Conservation (phyloP, 2,113 vertebrate genomes). For the Ciconia maguari region DNA sequence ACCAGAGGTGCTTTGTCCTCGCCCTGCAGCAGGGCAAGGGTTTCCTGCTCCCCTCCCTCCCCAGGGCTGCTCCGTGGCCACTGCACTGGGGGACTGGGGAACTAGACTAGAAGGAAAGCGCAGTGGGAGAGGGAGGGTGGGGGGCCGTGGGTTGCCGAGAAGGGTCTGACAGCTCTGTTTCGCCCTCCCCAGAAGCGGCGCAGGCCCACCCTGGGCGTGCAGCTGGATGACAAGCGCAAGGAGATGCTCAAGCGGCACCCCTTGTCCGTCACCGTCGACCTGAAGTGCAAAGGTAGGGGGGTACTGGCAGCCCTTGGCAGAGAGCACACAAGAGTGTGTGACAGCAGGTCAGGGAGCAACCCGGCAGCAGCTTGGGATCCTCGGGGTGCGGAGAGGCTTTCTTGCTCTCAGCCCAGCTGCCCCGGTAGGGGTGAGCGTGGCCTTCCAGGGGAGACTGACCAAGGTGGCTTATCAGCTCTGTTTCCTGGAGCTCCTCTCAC, state of each 20-base stretch:
- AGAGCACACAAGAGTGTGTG: accelerated
- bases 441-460: not conserved
- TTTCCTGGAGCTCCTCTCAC: accelerated
- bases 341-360: not conserved
- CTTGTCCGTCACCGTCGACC: slow-evolving; percentile 84
- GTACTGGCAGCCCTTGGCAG: not conserved
- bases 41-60: not conserved
- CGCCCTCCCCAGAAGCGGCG: slow-evolving; percentile 82
- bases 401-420: not conserved
- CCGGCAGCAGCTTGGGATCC: not conserved
- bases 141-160: accelerated
- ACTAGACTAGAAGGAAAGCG: not conserved
- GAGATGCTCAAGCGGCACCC: slow-evolving; percentile 96
- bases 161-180: not conserved
- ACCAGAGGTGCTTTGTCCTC: accelerated
- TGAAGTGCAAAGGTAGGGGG: slow-evolving; percentile 90
- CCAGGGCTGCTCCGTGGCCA: accelerated
- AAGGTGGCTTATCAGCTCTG: not conserved
- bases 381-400: not conserved
- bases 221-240: slow-evolving; percentile 94
- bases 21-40: not conserved
- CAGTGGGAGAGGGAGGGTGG: not conserved
- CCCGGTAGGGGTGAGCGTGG: not conserved
- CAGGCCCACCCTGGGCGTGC: slow-evolving; percentile 88
- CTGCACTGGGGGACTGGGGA: not conserved